Conservation (phyloP, 2,797 vertebrate species). For the Melanotaenia boesemani region DNA sequence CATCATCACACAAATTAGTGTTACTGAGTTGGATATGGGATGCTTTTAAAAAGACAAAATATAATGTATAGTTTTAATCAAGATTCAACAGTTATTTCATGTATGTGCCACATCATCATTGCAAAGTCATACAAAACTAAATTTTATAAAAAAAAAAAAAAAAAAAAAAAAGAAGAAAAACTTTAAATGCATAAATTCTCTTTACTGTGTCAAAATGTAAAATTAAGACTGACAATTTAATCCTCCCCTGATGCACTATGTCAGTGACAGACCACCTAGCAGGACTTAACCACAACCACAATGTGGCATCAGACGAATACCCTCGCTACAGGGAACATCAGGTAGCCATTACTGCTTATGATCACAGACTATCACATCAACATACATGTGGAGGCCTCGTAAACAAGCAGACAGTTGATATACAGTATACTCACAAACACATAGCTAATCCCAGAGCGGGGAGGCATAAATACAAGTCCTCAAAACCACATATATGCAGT, state of each 20-base stretch:
- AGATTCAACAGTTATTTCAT: not conserved
- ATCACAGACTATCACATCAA: slow-evolving; percentile 42
- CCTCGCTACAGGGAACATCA: slow-evolving; percentile 70
- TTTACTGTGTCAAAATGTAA: slow-evolving; percentile 13
- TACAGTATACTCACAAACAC: slow-evolving; percentile 43
- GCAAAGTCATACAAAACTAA: not conserved
- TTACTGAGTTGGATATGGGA: not conserved
- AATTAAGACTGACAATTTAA: slow-evolving; percentile 41
- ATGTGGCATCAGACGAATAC: slow-evolving; percentile 64
- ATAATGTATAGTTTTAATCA: not conserved
- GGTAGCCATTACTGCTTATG: slow-evolving; percentile 60
- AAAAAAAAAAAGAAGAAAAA: slow-evolving; percentile 2
- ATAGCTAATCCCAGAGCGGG: slow-evolving; percentile 33
- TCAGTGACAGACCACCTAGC: slow-evolving; percentile 84
- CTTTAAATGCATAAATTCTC: not conserved
- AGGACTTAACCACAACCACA: slow-evolving; percentile 72
- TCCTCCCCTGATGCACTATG: slow-evolving; percentile 55
- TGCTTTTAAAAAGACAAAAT: not conserved
- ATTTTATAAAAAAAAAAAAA: not conserved
- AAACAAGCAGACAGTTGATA: slow-evolving; percentile 63
- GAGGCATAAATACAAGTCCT: slow-evolving; percentile 17
- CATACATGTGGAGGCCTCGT: slow-evolving; percentile 46
- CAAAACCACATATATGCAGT: slow-evolving; percentile 17
- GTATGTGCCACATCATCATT: not conserved
- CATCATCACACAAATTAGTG: not conserved